Conservation (phyloP, 1,140 invertebrate genomes). For the Globodera ellingtonae region DNA sequence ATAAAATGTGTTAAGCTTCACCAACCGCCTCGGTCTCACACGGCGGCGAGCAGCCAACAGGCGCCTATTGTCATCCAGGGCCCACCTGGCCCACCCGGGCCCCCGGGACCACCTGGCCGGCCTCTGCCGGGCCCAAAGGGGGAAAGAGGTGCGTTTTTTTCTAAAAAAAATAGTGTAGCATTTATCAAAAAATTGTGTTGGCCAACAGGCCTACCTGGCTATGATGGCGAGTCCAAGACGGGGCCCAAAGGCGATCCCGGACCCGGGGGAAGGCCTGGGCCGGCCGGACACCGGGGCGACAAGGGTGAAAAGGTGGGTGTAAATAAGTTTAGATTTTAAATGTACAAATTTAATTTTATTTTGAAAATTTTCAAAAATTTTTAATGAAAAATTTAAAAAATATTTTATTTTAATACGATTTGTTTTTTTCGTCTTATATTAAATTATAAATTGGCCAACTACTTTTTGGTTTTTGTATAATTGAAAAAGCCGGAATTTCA, state of each 20-base stretch:
- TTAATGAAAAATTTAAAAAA: too few species aligned
- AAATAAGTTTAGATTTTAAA: background rate
- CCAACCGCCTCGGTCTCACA: background rate
- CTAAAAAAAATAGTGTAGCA: background rate
- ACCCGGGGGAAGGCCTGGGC: conserved; percentile 42
- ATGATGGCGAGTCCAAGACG: conserved; percentile 62
- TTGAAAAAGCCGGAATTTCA: background rate
- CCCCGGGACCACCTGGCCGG: conserved; percentile 34
- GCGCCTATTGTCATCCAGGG: conserved; percentile 46
- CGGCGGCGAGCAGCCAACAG: background rate
- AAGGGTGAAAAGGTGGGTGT: conserved; percentile 49
- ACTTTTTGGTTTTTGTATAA: too few species aligned
- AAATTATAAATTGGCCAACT: too few species aligned
- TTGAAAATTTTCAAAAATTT: too few species aligned
- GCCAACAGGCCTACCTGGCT: conserved; percentile 57
- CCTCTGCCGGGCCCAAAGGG: conserved; percentile 17
- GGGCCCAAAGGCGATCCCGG: conserved; percentile 60
- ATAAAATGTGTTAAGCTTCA: conserved; percentile 3
- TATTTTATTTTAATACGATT: too few species aligned
- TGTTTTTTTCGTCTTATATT: too few species aligned
- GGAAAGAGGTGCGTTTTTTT: conserved; percentile 32
- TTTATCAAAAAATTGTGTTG: background rate
- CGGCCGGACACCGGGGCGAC: conserved; percentile 50
- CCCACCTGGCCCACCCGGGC: conserved; percentile 59
- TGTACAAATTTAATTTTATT: conserved; percentile 23